Conservation (phyloP, 2,888 invertebrate genomes). For the Drosophila anomelani region DNA sequence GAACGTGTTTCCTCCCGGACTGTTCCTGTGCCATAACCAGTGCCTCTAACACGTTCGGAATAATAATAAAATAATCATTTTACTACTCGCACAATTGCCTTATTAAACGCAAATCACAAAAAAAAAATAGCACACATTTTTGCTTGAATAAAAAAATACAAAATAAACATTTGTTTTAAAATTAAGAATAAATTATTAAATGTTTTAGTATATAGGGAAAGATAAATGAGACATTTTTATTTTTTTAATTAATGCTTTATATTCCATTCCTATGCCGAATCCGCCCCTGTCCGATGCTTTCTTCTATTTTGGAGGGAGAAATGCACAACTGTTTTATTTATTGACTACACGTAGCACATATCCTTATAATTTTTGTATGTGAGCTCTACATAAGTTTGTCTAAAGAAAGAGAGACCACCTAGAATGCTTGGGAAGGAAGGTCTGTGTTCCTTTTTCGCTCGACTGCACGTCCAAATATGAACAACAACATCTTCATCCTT, state of each 20-base stretch:
- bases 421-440: constrained; percentile 17
- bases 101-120: neutral
- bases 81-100: neutral
- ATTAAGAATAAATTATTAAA: neutral
- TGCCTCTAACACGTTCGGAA: constrained; percentile 17
- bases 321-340: constrained; percentile 77
- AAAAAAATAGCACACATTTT: no score
- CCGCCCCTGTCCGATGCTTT: constrained; percentile 7
- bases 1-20: constrained; percentile 67
- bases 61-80: neutral
- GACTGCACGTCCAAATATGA: constrained; percentile 76
- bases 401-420: constrained; percentile 12
- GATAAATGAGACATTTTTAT: neutral
- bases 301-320: constrained; percentile 36
- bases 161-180: neutral
- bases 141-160: neutral
- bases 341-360: constrained; percentile 79
- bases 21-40: constrained; percentile 42
- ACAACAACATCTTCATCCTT: constrained; percentile 70
- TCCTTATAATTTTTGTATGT: constrained; percentile 78
- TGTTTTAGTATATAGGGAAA: neutral
- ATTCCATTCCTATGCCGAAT: neutral
- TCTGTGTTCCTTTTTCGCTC: constrained; percentile 67
- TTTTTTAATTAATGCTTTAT: neutral
- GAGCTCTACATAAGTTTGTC: constrained; percentile 62